phyloP scores from a whole-genome alignment of 2,113 vertebrate genomes.

The Oncorhynchus clarkii region DNA sequence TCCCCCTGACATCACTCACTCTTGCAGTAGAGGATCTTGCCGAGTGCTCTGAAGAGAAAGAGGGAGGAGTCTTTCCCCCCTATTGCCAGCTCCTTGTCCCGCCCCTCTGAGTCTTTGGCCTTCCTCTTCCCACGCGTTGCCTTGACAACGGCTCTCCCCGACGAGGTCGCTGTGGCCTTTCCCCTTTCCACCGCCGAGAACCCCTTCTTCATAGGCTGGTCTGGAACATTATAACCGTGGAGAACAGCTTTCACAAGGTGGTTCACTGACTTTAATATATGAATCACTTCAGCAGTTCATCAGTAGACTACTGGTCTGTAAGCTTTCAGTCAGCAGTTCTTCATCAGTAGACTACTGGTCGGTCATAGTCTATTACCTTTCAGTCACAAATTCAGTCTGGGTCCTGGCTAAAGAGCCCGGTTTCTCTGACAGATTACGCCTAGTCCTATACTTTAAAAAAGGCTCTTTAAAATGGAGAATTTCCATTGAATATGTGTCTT shows the following conservation, averaged over 20 bases:
- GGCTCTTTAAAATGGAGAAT: too few relatives aligned
- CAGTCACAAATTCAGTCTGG: too few relatives aligned
- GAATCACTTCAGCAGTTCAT: too few relatives aligned
- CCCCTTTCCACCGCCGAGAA: constrained; percentile 72
- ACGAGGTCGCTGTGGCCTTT: constrained; percentile 37
- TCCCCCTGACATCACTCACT: constrained; percentile 73
- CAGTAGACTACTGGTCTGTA: too few relatives aligned
- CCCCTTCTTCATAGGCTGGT: constrained; percentile 64
- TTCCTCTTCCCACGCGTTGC: constrained; percentile 66
- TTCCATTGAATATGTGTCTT: too few relatives aligned
- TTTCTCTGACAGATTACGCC: too few relatives aligned
- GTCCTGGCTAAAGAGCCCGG: too few relatives aligned
- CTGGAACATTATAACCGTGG: constrained; percentile 41
- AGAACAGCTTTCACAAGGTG: neutral
- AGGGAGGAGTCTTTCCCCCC: constrained; percentile 91
- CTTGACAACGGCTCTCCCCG: constrained; percentile 59
- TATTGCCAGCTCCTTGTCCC: constrained; percentile 73
- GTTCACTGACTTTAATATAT: too few relatives aligned
- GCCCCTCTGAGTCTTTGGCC: constrained; percentile 57
- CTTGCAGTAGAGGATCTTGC: constrained; percentile 96
- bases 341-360: too few relatives aligned
- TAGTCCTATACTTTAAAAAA: too few relatives aligned
- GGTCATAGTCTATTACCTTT: too few relatives aligned
- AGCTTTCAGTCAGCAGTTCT: too few relatives aligned
- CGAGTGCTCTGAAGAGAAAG: constrained; percentile 94